A percentile compares a stretch with the other conserved stretches of the same genome.
Conservation (phyloP, 2,888 invertebrate genomes). For the Acanthosoma haemorrhoidale region DNA sequence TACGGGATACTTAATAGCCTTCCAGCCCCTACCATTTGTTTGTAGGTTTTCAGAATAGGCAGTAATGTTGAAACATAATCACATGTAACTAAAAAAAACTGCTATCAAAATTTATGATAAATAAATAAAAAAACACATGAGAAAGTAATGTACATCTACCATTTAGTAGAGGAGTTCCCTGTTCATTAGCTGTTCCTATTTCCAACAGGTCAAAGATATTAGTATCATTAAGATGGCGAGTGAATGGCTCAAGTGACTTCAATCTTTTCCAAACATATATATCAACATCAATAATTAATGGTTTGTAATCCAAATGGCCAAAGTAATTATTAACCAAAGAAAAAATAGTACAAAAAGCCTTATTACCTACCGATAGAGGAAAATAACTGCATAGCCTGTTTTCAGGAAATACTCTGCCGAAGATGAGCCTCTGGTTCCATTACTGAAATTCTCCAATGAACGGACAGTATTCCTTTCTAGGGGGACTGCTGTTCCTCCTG, state of each 20-base stretch:
- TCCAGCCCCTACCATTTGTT: conserved; percentile 67
- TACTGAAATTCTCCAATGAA: conserved; percentile 98
- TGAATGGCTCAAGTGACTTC: conserved; percentile 87
- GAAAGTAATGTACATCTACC: not conserved
- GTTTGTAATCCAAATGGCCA: not conserved
- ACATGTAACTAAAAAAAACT: conserved; percentile 56
- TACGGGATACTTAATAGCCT: conserved; percentile 71
- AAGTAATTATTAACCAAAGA: not conserved
- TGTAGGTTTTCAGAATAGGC: conserved; percentile 69
- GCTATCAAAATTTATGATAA: not conserved
- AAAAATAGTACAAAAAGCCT: not conserved
- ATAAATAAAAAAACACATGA: not conserved
- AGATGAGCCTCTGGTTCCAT: conserved; percentile 88
- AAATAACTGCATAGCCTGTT: conserved; percentile 83
- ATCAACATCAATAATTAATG: conserved; percentile 37
- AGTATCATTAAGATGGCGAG: conserved; percentile 75
- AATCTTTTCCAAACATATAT: conserved; percentile 52
- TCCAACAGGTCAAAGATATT: conserved; percentile 75
- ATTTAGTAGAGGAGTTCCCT: conserved; percentile 46
- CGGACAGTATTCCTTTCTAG: conserved; percentile 95
- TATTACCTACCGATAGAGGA: conserved; percentile 70
- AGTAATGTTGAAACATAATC: conserved; percentile 53
- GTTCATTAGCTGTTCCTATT: conserved; percentile 52
- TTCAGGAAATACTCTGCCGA: conserved; percentile 94
- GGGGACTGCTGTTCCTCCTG: conserved; percentile 95